phyloP scores from a whole-genome alignment of 2,797 vertebrate species.

The Acestrorhynchus altus region DNA sequence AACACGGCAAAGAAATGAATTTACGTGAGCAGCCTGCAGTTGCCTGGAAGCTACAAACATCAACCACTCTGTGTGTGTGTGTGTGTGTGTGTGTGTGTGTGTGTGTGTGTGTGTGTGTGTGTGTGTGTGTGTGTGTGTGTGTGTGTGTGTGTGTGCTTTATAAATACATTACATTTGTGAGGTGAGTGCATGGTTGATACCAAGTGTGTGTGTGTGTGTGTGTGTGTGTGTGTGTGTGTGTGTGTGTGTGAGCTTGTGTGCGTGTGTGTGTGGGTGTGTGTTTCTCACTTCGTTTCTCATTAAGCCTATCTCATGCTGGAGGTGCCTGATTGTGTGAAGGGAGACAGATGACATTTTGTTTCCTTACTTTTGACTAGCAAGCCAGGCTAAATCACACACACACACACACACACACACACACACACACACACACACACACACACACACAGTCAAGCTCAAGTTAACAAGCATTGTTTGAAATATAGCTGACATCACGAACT shows the following conservation, averaged over 20 bases:
- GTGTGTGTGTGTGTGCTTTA: too few relatives aligned
- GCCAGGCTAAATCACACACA: too few relatives aligned
- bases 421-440: slow-evolving; percentile 3
- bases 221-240: neutral
- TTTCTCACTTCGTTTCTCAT: neutral
- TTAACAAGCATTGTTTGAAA: neutral
- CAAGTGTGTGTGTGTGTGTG: neutral
- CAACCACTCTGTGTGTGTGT: neutral
- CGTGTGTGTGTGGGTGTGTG: neutral
- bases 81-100: neutral
- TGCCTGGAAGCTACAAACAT: neutral
- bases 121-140: neutral
- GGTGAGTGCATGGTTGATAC: too few relatives aligned
- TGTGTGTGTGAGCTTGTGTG: neutral
- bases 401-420: too few relatives aligned
- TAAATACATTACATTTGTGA: neutral
- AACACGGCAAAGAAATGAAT: neutral
- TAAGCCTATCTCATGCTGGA: neutral
- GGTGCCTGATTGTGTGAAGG: too few relatives aligned
- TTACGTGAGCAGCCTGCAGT: neutral
- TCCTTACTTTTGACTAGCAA: too few relatives aligned
- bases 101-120: neutral
- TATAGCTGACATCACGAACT: neutral
- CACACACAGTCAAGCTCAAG: neutral
- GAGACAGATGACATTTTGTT: too few relatives aligned